These are phyloP conservation scores for Todiramphus saurophagus DNA, from an alignment of 2,113 vertebrate species.

Conservation along the genomic window DNA sequence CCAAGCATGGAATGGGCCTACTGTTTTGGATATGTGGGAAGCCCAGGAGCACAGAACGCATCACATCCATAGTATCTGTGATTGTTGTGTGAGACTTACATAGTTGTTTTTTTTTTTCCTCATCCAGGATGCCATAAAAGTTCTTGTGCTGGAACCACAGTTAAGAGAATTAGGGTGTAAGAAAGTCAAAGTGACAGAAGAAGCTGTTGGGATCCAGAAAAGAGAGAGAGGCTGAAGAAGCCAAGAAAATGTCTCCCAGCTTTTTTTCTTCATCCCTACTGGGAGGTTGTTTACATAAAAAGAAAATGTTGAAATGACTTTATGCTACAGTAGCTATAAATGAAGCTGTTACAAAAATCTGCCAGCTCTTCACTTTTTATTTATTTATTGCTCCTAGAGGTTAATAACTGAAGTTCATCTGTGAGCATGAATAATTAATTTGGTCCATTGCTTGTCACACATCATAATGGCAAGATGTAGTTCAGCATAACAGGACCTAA, in stretches of 20 bases:
- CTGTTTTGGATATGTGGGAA: background rate
- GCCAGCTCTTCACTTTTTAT: background rate
- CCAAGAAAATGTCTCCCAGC: background rate
- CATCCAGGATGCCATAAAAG: background rate
- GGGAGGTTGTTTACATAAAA: background rate
- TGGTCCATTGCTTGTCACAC: background rate
- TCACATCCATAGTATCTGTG: background rate
- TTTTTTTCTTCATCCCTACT: background rate
- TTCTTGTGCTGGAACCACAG: background rate
- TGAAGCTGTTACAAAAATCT: background rate
- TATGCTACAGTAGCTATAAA: background rate
- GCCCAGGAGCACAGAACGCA: background rate
- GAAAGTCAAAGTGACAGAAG: background rate
- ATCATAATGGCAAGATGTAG: background rate
- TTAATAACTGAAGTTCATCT: background rate
- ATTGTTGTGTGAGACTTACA: background rate
- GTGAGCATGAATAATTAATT: background rate
- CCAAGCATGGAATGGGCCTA: background rate
- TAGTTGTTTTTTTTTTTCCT: background rate
- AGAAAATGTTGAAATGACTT: background rate
- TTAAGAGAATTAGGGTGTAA: background rate
- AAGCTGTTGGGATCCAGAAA: background rate
- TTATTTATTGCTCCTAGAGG: background rate
- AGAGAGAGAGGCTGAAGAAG: background rate
- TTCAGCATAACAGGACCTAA: background rate